These are phyloP conservation scores for Strongylocentrotus purpuratus DNA, from an alignment of 35 echinoderm and acorn worm species.

Conservation along the genomic window DNA sequence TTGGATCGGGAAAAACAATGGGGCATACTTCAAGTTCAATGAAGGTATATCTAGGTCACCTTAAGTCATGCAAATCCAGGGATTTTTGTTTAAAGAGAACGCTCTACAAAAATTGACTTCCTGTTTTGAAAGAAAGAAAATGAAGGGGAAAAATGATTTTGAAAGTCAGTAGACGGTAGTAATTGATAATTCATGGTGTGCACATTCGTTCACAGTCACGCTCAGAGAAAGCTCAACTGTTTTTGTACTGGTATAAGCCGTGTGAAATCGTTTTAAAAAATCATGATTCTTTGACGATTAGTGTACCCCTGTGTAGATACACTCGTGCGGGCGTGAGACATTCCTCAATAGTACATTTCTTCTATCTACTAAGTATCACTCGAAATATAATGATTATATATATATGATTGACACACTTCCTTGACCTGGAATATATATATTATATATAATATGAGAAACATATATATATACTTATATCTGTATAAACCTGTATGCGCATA, in stretches of 20 bases:
- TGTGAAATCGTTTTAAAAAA: no score
- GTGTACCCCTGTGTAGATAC: no score
- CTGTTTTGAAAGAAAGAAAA: not conserved
- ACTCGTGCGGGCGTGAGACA: no score
- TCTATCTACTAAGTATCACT: no score
- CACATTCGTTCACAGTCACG: not conserved
- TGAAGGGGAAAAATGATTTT: not conserved
- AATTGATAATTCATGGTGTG: not conserved
- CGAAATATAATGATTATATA: no score
- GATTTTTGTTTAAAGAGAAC: not conserved
- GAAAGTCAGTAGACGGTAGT: not conserved
- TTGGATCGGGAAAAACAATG: not conserved
- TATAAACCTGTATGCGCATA: no score
- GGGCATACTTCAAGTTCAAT: not conserved
- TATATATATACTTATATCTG: no score
- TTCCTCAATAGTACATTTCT: no score
- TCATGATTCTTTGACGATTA: no score
- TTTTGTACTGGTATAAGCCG: not conserved
- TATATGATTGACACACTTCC: no score
- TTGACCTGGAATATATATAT: no score
- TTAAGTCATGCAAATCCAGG: not conserved
- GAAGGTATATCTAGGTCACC: not conserved
- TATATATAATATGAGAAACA: no score
- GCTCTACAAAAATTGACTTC: not conserved
- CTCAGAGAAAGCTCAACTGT: not conserved